Conservation (phyloP, 2,113 vertebrate genomes). For the Fulmarus glacialis region DNA sequence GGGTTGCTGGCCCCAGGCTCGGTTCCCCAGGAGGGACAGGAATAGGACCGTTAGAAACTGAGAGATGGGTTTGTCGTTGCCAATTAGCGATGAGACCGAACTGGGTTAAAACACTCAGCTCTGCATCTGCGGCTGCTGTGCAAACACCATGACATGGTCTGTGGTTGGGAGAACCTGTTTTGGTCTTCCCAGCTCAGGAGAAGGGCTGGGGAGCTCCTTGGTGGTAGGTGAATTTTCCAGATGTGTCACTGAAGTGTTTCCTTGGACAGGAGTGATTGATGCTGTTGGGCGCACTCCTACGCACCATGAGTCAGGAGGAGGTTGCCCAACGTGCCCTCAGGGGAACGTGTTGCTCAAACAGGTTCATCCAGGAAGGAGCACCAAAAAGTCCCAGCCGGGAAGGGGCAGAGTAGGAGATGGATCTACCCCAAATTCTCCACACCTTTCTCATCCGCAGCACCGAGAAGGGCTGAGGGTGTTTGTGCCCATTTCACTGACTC, state of each 20-base stretch:
- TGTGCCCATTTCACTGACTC: background rate
- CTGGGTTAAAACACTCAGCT: background rate
- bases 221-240: background rate
- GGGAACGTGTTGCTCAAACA: background rate
- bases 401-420: background rate
- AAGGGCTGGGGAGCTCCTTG: background rate
- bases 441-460: background rate
- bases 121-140: background rate
- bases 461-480: background rate
- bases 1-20: background rate
- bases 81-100: background rate
- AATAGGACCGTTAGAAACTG: background rate
- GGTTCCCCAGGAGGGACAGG: background rate
- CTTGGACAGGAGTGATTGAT: background rate
- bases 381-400: background rate
- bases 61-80: background rate
- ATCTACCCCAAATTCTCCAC: background rate
- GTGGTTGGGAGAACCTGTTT: background rate
- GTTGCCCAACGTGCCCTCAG: background rate
- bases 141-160: fast-evolving
- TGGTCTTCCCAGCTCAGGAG: background rate
- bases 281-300: background rate
- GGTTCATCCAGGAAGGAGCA: background rate
- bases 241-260: background rate
- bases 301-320: background rate